Evolutionary conservation across 1,140 invertebrate genomes (phyloP).

Genomic region (Paracyclopina nana): DNA sequence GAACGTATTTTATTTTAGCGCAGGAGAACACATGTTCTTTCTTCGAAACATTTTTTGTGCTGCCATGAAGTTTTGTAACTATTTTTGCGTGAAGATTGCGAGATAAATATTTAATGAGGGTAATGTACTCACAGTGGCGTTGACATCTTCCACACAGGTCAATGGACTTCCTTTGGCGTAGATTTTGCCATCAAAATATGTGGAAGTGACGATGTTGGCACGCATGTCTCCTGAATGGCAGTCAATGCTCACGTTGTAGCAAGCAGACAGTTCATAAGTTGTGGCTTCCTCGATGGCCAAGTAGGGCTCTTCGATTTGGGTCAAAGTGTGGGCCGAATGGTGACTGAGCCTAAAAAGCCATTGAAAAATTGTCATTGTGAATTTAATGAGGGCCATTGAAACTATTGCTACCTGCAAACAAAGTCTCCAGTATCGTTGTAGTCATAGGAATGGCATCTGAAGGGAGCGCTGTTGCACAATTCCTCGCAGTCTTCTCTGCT

Average conservation of each 20-base stretch:
- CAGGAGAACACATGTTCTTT: no score
- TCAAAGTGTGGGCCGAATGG: neutral
- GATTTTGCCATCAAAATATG: slow-evolving; percentile 79
- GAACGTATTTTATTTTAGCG: no score
- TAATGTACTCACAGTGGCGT: slow-evolving; percentile 54
- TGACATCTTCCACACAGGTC: slow-evolving; percentile 58
- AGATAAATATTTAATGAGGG: no score
- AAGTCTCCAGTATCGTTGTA: slow-evolving; percentile 76
- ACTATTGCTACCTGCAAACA: slow-evolving; percentile 45
- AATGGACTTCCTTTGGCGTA: slow-evolving; percentile 60
- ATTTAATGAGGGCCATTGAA: neutral
- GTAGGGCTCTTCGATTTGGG: slow-evolving; percentile 30
- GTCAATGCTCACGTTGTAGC: slow-evolving; percentile 72
- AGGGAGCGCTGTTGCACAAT: slow-evolving; percentile 62
- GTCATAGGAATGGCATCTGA: slow-evolving; percentile 73
- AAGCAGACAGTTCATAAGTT: slow-evolving; percentile 74
- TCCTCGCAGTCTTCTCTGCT: slow-evolving; percentile 34
- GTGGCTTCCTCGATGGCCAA: slow-evolving; percentile 27
- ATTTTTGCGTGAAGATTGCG: no score
- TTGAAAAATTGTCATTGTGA: neutral
- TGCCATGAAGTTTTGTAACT: no score
- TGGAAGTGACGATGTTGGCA: slow-evolving; percentile 68
- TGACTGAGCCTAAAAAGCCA: neutral
- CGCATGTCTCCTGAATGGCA: slow-evolving; percentile 74
- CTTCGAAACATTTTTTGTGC: no score